Evolutionary conservation across 64 coral and sea anemone genomes (phyloP), one percentile per base, ranked within the genome.

Genomic region (Platygyra sinensis): DNA sequence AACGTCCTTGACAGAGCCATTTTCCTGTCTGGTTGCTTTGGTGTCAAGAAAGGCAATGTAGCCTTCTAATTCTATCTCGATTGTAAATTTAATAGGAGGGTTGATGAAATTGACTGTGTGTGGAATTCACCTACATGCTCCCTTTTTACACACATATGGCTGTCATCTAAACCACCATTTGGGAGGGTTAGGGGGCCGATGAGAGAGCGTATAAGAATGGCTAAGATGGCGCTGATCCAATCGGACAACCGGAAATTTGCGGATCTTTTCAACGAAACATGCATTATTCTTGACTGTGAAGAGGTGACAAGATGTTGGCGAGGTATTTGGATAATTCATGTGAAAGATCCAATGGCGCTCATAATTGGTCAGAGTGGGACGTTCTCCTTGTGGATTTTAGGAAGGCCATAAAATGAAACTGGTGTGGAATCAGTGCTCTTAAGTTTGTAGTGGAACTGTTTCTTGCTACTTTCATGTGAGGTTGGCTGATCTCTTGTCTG

Each of bases 221-320:
- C 76, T 76, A 88, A 76, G 51, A 88, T 88, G 86, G 86, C 72
- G 72, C 86, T 76, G 72, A 88, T 54, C 86, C 86, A 69, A 55
- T 88, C 72, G 73, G 86, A 60, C 57, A 60, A 60, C 57, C 57
- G 16, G 16, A 16, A 60, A 60, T 60, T 60, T 60, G 51, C 72
- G 86, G 72, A 76, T 88, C 72, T 59, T 88, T 88, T 88, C 72
- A 60, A 76, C 27, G 33, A 88, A 88, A 33, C 72, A 75, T 61
- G 72, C 52, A 75, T 72, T 88, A 52, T 88, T 76, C 86, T 88
- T 88, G 49, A 88, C 51, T 76, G 86, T 88, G 86, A 78, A 90
- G 80, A 16, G 93, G 93, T 36, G 80, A 78, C 29, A 94, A 52
- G 79, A 94, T 86, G 3, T 84, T 84, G n/a, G n/a, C n/a, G n/a